These are phyloP conservation scores for Apamea crenata DNA, from an alignment of 2,888 invertebrate species.

Conservation along the genomic window DNA sequence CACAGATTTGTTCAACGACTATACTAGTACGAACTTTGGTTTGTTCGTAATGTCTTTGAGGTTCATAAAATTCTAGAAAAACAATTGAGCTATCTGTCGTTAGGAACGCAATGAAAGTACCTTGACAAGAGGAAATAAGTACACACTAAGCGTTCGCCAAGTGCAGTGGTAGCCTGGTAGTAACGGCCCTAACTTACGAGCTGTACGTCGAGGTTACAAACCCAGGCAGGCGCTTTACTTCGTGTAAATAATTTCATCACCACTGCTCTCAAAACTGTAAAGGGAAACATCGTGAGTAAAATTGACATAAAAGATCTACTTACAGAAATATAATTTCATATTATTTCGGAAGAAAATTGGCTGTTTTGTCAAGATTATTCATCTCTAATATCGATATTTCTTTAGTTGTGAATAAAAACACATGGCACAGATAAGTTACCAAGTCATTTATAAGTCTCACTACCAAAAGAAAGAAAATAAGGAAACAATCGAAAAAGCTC, in stretches of 20 bases:
- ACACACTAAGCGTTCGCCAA: not conserved
- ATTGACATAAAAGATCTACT: too few relatives aligned
- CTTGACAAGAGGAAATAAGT: not conserved
- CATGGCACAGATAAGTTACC: not conserved
- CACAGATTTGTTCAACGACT: not conserved
- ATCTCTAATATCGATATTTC: not conserved
- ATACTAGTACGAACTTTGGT: not conserved
- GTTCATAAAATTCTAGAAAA: not conserved
- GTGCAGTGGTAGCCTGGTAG: not conserved
- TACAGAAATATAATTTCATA: not conserved
- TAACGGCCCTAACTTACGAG: not conserved
- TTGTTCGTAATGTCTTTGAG: not conserved
- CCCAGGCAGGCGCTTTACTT: not conserved
- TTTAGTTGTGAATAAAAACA: not conserved
- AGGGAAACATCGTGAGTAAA: not conserved
- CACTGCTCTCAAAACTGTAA: not conserved
- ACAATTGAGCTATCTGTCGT: not conserved
- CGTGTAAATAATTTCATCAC: not conserved
- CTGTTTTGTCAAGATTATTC: not conserved
- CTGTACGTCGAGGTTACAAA: not conserved
- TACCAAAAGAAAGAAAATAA: conserved; percentile 9
- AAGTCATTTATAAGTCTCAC: conserved; percentile 13
- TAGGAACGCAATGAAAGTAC: not conserved
- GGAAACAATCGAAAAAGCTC: conserved; percentile 28
- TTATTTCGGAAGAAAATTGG: not conserved